A percentile compares a stretch with the other conserved stretches of the same genome.
phyloP scores from a whole-genome alignment of 2,113 vertebrate species.

The Pituophis catenifer region DNA sequence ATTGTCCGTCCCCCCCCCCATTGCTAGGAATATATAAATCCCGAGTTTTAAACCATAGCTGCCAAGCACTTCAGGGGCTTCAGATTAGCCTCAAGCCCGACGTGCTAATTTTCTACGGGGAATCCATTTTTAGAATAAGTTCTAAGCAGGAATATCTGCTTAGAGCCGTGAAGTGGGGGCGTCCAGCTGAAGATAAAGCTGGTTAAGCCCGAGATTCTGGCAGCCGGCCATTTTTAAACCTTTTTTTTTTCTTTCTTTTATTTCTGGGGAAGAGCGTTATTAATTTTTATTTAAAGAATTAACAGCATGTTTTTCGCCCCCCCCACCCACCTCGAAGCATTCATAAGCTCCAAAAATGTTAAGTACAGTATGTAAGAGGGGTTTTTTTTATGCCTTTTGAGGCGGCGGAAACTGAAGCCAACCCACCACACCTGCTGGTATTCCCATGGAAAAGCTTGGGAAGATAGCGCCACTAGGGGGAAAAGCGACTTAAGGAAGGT shows the following conservation, averaged over 20 bases:
- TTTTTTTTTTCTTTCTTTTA: conserved; percentile 39
- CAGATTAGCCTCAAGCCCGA: too few species aligned
- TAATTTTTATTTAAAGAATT: conserved; percentile 56
- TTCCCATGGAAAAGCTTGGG: neutral
- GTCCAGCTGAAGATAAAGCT: neutral
- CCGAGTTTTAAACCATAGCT: neutral
- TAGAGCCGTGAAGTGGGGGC: neutral
- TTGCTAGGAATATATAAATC: neutral
- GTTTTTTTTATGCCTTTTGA: conserved; percentile 11
- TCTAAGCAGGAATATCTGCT: neutral
- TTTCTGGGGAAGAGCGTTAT: conserved; percentile 38
- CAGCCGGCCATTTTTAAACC: conserved; percentile 39
- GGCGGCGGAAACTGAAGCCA: conserved; percentile 35
- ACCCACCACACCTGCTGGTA: conserved; percentile 20
- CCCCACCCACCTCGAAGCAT: conserved; percentile 15
- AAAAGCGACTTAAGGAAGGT: neutral
- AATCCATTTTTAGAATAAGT: neutral
- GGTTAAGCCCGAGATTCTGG: neutral
- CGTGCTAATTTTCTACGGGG: neutral
- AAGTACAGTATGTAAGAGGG: conserved; percentile 51
- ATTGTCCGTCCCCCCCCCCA: too few species aligned
- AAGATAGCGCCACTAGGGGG: neutral
- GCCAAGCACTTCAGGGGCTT: neutral
- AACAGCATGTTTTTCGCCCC: conserved; percentile 27
- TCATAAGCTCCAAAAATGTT: conserved; percentile 43